Evolutionary conservation across 2,113 vertebrate genomes (phyloP).

Genomic region (Semnopithecus entellus): DNA sequence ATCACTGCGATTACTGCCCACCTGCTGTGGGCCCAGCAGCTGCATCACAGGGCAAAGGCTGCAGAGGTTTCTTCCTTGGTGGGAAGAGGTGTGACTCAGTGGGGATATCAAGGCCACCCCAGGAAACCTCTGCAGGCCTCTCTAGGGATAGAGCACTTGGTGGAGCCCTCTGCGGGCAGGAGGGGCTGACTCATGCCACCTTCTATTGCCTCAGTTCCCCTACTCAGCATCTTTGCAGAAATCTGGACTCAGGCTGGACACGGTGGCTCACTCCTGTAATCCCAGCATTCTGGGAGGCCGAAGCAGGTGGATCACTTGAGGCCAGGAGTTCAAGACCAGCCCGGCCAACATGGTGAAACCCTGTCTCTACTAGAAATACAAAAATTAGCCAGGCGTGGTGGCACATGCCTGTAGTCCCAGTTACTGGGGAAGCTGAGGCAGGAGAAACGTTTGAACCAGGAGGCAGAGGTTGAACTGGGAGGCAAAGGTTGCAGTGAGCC

Average conservation of each 20-base stretch:
- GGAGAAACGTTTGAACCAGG: no score
- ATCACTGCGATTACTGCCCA: background rate
- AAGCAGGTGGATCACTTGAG: no score
- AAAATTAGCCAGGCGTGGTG: no score
- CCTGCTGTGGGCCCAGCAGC: conserved; percentile 48
- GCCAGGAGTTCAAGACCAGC: no score
- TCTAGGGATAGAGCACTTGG: background rate
- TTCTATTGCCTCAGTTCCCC: background rate
- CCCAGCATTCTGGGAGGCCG: no score
- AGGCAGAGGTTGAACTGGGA: no score
- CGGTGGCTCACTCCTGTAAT: no score
- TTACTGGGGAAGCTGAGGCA: no score
- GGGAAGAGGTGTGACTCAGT: background rate
- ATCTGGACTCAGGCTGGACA: background rate
- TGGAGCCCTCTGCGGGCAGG: background rate
- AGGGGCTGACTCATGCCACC: background rate
- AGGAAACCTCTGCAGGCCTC: background rate
- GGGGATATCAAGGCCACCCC: background rate
- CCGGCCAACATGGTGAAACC: no score
- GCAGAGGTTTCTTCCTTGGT: background rate
- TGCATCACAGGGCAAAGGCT: background rate
- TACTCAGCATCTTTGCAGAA: background rate
- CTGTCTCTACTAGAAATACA: no score
- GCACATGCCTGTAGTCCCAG: no score
- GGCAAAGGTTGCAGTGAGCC: no score